Percentiles rank a stretch among this genome's conserved stretches.
phyloP scores from a whole-genome alignment of 2,113 vertebrate genomes.

The Heterochromis multidens region DNA sequence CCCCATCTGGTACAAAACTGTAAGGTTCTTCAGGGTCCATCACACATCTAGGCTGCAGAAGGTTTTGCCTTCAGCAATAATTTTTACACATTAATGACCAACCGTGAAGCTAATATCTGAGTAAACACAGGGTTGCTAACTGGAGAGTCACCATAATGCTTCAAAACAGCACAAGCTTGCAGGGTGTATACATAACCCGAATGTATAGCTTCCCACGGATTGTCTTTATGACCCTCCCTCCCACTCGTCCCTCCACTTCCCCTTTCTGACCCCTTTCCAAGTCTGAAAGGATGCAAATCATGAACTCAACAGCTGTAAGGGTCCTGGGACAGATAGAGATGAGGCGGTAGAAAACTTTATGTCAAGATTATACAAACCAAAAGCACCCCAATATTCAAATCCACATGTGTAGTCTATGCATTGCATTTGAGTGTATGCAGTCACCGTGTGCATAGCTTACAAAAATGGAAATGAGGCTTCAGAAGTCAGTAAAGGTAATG shows the following conservation, averaged over 20 bases:
- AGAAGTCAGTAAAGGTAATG: neutral
- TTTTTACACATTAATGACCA: neutral
- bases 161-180: neutral
- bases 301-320: slow-evolving; percentile 50
- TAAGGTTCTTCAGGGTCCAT: neutral
- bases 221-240: neutral
- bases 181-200: neutral
- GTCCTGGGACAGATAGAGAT: slow-evolving; percentile 1
- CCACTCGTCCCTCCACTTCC: neutral
- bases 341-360: neutral
- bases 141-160: neutral
- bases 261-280: neutral
- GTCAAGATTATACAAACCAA: neutral
- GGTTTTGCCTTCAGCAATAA: neutral
- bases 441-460: neutral
- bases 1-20: neutral
- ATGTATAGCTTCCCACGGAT: neutral
- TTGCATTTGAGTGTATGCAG: neutral
- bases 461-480: neutral
- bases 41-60: neutral
- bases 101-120: neutral
- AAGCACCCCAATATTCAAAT: too few relatives aligned
- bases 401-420: neutral
- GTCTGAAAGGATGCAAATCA: slow-evolving; percentile 33
- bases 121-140: neutral